Evolutionary conservation across 53 echinoderm and acorn worm genomes (phyloP), one percentile per base, ranked within the genome.

Genomic region (Zoroaster sp.): DNA sequence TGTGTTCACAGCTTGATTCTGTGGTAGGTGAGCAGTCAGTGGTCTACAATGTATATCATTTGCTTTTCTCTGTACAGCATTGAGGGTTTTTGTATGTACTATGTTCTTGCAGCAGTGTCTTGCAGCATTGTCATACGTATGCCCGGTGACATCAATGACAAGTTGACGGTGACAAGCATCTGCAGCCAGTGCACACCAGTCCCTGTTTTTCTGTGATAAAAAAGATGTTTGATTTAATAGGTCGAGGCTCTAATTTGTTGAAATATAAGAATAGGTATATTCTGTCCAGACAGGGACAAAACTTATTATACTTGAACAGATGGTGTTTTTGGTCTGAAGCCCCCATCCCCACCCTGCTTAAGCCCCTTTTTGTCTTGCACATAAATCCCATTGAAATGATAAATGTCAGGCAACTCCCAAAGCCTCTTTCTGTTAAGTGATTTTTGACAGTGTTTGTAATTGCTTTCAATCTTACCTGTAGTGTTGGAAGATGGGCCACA

Each of bases 401-500:
- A 10, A 47, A 47, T 47, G 49, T 47, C 9, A 47, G 8, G 14
- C 28, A 17, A 15, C 1, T n/a, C n/a, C n/a, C n/a, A n/a, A n/a
- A n/a, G n/a, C n/a, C n/a, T n/a, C n/a, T n/a, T n/a, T n/a, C n/a
- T n/a, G n/a, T n/a, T n/a, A n/a, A n/a, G n/a, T n/a, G n/a, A n/a
- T n/a, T n/a, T n/a, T n/a, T n/a, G n/a, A n/a, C n/a, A n/a, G n/a
- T n/a, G n/a, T n/a, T n/a, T n/a, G n/a, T n/a, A n/a, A n/a, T n/a
- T n/a, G n/a, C n/a, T n/a, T n/a, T n/a, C n/a, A n/a, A n/a, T 11
- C 40, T 54, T 21, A 79, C 79, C 59, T 35, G 63, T 21, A 79
- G 38, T 4, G 79, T 79, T 54, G 54, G 40, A 5, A 79, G 39
- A 75, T 94, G 90, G 18, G 92, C 95, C 0, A 96, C 92, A 28